Base-by-base conservation (phyloP, 1,140 invertebrate genomes). In the Drosophila serrata region DNA sequence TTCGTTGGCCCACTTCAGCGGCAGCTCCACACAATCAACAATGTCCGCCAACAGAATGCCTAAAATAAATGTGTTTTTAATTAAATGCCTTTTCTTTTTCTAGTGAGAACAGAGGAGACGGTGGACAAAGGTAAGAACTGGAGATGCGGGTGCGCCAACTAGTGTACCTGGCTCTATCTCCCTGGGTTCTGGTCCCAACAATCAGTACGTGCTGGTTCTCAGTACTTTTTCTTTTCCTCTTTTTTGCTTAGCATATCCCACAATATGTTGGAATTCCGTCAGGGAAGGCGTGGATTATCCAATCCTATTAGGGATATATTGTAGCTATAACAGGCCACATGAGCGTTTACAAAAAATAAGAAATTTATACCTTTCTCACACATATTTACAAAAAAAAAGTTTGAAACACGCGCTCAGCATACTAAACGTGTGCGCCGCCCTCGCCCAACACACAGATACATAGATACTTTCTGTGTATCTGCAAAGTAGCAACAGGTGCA, bases 11-110 rank as follows among this genome's bases (percentile, higher is more conserved):
- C 74, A 85, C 51, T 85, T 85, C 31, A 48, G 39, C 39, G 22
- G 46, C 46, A 27, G 46, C 56, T 65, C 75, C 64, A 51, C 58
- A 48, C 40, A 67, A 72, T 69, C 75, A 64, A 64, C 76, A 37
- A 53, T 56, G 67, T 70, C 67, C 67, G 67, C 63, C 63, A 65
- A 45, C 48, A 68, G 46, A 63, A 62, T 70, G 64, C 65, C 59
- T 65, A 76, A 85, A 74, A 77, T 81, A 85, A 85, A 85, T 85
- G 81, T 78, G 77, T 81, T 85, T 85, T 85, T 85, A 85, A 85
- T 85, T 81, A 85, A 85, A 85, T 85, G 60, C 59, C 74, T 81
- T 74, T 80, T 81, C 69, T 80, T 84, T 43, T 84, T 85, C 39
- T 60, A 72, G 53, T 45, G 57, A 51, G 48, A 53, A 43, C 43